Percentiles rank a stretch among this genome's conserved stretches.
Conservation (phyloP, 2,797 vertebrate species). For the Esox lucius region DNA sequence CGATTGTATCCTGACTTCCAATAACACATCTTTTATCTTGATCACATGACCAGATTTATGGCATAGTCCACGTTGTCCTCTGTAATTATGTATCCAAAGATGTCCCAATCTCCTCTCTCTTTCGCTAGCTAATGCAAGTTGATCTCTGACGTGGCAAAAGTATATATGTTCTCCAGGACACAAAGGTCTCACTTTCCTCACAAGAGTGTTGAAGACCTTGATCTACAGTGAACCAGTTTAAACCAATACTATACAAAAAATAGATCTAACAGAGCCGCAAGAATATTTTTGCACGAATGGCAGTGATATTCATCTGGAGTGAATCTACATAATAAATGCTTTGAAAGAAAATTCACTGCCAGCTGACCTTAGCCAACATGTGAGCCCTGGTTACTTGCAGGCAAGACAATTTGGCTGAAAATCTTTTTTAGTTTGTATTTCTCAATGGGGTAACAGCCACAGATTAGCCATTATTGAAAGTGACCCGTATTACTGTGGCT, state of each 20-base stretch:
- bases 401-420: background rate
- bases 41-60: background rate
- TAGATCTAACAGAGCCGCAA: background rate
- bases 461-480: no score
- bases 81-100: background rate
- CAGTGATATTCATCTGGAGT: background rate
- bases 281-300: background rate
- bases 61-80: background rate
- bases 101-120: background rate
- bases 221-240: background rate
- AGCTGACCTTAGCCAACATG: background rate
- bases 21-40: background rate
- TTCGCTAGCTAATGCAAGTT: background rate
- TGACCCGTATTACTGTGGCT: no score
- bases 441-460: no score
- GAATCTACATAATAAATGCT: background rate
- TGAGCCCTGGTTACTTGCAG: no score
- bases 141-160: background rate
- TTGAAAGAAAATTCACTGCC: background rate
- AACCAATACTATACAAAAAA: background rate
- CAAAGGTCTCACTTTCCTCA: background rate
- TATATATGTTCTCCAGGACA: background rate
- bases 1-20: background rate
- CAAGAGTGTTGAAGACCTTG: background rate
- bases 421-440: no score